Conservation (phyloP, 2,113 vertebrate genomes). For the Eurystomus gularis region DNA sequence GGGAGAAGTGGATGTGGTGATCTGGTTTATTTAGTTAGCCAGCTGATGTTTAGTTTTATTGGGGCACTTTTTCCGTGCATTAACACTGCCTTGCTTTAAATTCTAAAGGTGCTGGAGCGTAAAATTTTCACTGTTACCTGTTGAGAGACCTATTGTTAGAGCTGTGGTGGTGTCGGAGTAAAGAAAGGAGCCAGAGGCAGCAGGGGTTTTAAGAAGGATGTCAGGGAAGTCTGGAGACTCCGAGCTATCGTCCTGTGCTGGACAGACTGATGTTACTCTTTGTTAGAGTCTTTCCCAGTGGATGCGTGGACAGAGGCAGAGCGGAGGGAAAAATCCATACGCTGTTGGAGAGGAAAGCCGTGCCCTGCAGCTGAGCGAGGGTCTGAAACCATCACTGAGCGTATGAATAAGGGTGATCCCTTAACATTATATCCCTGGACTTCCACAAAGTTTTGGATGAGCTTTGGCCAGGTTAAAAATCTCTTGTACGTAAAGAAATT, state of each 20-base stretch:
- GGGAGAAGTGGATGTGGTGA: not conserved
- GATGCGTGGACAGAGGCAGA: fast-evolving
- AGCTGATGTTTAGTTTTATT: not conserved
- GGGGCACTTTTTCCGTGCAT: fast-evolving
- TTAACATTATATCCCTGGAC: not conserved
- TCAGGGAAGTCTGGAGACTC: not conserved
- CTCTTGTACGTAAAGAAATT: not conserved
- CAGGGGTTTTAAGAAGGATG: not conserved
- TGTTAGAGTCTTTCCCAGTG: not conserved
- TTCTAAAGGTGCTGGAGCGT: fast-evolving
- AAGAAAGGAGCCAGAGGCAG: not conserved
- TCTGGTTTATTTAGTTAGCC: not conserved
- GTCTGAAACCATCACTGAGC: too few relatives aligned
- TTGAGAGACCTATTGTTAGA: not conserved
- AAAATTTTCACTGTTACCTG: not conserved
- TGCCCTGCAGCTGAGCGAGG: not conserved
- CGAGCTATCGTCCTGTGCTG: not conserved
- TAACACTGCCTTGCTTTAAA: not conserved
- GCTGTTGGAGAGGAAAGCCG: not conserved
- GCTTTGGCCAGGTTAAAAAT: not conserved
- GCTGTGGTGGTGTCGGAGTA: not conserved
- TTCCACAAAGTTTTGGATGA: not conserved
- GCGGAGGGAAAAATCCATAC: not conserved
- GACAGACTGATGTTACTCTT: not conserved
- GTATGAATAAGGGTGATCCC: not conserved